These are phyloP conservation scores for Egretta garzetta DNA, from an alignment of 2,113 vertebrate species.

Conservation along the genomic window DNA sequence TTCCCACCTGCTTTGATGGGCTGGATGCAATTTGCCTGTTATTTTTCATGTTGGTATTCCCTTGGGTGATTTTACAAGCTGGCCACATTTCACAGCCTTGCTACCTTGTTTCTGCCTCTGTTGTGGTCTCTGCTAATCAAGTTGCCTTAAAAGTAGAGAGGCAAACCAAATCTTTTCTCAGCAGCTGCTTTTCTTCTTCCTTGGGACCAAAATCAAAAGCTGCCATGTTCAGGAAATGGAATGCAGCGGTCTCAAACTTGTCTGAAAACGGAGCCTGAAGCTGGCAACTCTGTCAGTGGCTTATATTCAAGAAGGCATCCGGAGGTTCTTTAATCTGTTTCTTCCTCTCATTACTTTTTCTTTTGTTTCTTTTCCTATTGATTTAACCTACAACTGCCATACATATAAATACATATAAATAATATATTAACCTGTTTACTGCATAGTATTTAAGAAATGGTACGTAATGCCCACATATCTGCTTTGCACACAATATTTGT, in stretches of 20 bases:
- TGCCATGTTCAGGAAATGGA: neutral
- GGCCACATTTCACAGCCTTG: neutral
- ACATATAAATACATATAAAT: too few relatives aligned
- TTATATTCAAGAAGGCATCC: neutral
- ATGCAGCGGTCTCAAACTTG: slow-evolving; percentile 1
- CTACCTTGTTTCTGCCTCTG: neutral
- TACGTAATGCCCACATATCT: neutral
- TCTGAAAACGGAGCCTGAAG: neutral
- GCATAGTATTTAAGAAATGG: neutral
- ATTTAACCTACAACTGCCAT: neutral
- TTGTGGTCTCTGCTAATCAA: neutral
- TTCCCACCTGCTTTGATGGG: neutral
- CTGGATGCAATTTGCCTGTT: neutral
- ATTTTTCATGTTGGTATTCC: neutral
- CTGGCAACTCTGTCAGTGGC: neutral
- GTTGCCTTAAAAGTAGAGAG: neutral
- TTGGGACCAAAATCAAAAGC: neutral
- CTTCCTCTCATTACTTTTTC: neutral
- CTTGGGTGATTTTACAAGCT: neutral
- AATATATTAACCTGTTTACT: neutral
- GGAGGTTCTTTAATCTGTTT: neutral
- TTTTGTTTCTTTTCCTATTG: neutral
- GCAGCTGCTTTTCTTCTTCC: neutral
- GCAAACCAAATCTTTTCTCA: neutral
- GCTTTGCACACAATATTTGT: neutral